Evolutionary conservation across 2,888 invertebrate genomes (phyloP), one percentile per base, ranked within the genome.

Genomic region (Cacoxenus indagator): DNA sequence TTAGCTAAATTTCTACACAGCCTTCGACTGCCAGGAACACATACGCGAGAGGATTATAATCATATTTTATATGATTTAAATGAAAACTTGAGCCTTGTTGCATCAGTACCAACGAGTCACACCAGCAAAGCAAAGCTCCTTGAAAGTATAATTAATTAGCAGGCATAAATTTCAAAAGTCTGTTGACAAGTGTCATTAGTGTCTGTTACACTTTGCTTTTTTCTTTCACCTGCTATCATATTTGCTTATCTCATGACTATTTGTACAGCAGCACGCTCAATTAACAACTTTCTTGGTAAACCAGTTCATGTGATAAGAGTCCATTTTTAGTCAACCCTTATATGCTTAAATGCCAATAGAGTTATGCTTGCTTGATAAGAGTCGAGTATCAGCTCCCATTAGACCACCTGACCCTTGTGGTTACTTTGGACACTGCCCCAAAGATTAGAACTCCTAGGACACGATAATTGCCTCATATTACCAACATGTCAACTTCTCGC

Each of bases 61-160:
- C 57, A 31, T 31, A 31, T 67, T 62, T 72, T n/a, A 67, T 76
- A 78, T 78, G 77, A 78, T 78, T 78, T 75, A 78, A 77, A 68
- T 73, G 71, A 71, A 77, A 78, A 78, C 79, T 78, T 78, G 19
- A 62, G 55, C 66, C 8, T 17, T 8, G 48, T 19, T 14, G 48
- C n/a, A 48, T 48, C 48, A 8, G 48, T 17, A 48, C n/a, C n/a
- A 4, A 48, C 14, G 48, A 19, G n/a, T 4, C n/a, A n/a, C n/a
- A n/a, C n/a, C n/a, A n/a, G n/a, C 6, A 2, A 19, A 4, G 19
- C 48, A 48, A 6, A 8, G 17, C 8, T 48, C 8, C 48, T 19
- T 48, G 59, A 19, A 61, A 29, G 59, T 31, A 61, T 24, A 55
- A 11, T 55, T 55, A 45, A 11, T n/a, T 17, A 14, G 24, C 8